Conservation (phyloP, 2,113 vertebrate species). For the Pterocles burchelli region DNA sequence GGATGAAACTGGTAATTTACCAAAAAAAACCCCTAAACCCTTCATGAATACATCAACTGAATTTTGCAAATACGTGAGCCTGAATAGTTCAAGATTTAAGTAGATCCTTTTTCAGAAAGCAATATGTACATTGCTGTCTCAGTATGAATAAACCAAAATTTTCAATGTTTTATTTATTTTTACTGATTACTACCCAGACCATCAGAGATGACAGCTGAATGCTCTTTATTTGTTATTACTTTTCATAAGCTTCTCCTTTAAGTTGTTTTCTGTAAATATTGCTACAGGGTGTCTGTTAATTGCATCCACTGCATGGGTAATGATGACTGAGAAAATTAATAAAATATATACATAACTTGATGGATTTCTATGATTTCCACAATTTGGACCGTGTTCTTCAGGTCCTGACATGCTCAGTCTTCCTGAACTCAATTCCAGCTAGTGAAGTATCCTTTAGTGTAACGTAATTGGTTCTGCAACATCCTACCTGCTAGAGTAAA, state of each 20-base stretch:
- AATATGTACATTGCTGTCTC: background rate
- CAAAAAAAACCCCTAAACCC: fast-evolving
- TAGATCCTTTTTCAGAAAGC: background rate
- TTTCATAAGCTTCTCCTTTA: background rate
- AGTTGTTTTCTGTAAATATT: background rate
- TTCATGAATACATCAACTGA: background rate
- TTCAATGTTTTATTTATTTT: background rate
- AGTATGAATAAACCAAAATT: background rate
- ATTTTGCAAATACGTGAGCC: background rate
- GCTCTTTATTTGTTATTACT: background rate
- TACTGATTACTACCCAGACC: background rate
- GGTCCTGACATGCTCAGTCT: background rate
- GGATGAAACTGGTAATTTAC: background rate
- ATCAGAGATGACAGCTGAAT: background rate
- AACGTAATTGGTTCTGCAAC: background rate
- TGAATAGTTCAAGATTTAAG: background rate
- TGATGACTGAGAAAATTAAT: background rate
- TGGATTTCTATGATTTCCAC: background rate
- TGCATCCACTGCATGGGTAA: background rate
- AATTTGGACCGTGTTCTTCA: background rate
- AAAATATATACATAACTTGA: background rate
- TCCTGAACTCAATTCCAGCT: background rate
- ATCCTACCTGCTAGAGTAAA: background rate
- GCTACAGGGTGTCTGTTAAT: background rate
- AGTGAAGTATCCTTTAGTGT: background rate